Evolutionary conservation across 1,140 invertebrate genomes (phyloP), one percentile per base, ranked within the genome.

Genomic region (Tetramorium simillimum): DNA sequence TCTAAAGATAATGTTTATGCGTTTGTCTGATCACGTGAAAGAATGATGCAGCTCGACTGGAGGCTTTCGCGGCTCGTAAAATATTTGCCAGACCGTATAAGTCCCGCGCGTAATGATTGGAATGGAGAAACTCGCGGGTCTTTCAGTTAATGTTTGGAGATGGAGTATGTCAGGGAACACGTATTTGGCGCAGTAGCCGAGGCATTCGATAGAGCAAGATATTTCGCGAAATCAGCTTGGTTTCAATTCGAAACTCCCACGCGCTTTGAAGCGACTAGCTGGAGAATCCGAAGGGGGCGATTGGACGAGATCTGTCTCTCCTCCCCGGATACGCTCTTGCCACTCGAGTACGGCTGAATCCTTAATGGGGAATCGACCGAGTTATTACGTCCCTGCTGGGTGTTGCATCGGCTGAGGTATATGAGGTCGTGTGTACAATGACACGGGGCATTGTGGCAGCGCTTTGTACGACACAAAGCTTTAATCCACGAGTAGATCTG

Each of bases 401-500:
- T 87, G 88, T 87, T 87, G 88, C 89, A 85, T 86, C 85, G 53
- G 60, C 85, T 86, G 84, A 77, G 88, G 88, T 90, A 89, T 91
- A 92, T 91, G 92, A 93, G 92, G 92, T 91, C 89, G 91, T 77
- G 90, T 84, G 82, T 80, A 92, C 89, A 92, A 92, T 91, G 70
- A 62, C 28, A 88, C 81, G 75, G 81, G 43, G 86, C 89, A 94
- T 94, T 94, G 92, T 93, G 88, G 81, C 86, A 56, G 76, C 80
- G 92, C 93, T 94, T 94, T 93, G 93, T 93, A 89, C 86, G 70
- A 73, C 86, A 94, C 93, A 94, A 94, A 94, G 94, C 93, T 93
- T 92, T 94, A 94, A 94, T 94, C 94, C 93, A 91, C 91, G 92
- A 92, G 86, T 93, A 91, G 93, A 94, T 94, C 93, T 93, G 92